Percentiles rank a stretch among this genome's conserved stretches.
These are phyloP conservation scores for Xiphydria camelus DNA, from an alignment of 2,888 invertebrate species.

Conservation along the genomic window DNA sequence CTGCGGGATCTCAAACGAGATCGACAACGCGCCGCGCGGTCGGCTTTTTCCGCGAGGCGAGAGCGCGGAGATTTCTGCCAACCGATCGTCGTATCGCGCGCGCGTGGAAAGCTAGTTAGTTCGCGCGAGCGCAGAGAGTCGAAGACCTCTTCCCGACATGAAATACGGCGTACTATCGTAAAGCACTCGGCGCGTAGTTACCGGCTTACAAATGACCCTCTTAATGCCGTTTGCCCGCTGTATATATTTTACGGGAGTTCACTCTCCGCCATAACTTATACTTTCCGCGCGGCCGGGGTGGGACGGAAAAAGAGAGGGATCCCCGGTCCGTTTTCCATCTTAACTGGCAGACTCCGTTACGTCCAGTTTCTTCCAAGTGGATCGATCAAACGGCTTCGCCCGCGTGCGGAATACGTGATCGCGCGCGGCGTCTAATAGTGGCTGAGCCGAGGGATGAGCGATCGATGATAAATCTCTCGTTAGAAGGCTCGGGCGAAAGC, in stretches of 20 bases:
- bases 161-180: slow-evolving; percentile 37
- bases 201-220: slow-evolving; percentile 46
- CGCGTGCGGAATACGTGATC: slow-evolving; percentile 28
- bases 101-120: too few species aligned
- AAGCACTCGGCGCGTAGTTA: slow-evolving; percentile 35
- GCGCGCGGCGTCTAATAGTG: background rate
- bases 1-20: too few species aligned
- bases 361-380: slow-evolving; percentile 35
- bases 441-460: background rate
- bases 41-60: too few species aligned
- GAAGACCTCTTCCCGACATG: slow-evolving; percentile 33
- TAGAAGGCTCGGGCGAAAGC: too few species aligned
- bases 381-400: slow-evolving; percentile 32
- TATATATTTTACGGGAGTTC: slow-evolving; percentile 40
- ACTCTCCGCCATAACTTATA: slow-evolving; percentile 46
- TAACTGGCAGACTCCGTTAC: slow-evolving; percentile 36
- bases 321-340: slow-evolving; percentile 29
- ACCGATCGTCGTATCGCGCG: too few species aligned
- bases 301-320: slow-evolving; percentile 13
- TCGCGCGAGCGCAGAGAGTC: too few species aligned
- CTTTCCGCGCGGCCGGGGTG: slow-evolving; percentile 30
- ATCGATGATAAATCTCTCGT: background rate
- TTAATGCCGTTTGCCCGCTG: slow-evolving; percentile 41
- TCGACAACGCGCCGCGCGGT: too few species aligned
- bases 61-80: too few species aligned